These are phyloP conservation scores for Euura saliciscinereae DNA, from an alignment of 1,140 invertebrate species.

Conservation along the genomic window DNA sequence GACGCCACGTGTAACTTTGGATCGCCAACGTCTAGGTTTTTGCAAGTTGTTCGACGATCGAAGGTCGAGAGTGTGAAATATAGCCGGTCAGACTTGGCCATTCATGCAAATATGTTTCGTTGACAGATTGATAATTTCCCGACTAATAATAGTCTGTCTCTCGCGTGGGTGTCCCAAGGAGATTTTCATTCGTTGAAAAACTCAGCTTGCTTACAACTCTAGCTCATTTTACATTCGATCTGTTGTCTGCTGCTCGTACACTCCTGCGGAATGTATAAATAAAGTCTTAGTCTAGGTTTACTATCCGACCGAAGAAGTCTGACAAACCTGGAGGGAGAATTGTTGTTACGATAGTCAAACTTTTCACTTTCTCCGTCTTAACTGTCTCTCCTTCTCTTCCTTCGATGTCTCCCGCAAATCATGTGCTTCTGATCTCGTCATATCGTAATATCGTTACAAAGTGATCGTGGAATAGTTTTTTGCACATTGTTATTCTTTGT, in stretches of 20 bases:
- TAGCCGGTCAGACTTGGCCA: not conserved
- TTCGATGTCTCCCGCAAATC: not conserved
- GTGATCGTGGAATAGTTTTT: not conserved
- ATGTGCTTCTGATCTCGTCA: not conserved
- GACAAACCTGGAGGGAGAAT: not conserved
- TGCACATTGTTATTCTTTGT: not conserved
- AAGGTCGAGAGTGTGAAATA: too few species aligned
- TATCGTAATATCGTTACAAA: not conserved
- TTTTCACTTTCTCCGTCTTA: not conserved
- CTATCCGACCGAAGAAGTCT: not conserved
- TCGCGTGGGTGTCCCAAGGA: not conserved
- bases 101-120: slow-evolving; percentile 11
- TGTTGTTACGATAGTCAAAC: not conserved
- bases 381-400: not conserved
- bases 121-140: slow-evolving; percentile 9
- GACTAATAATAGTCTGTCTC: not conserved
- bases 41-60: too few species aligned
- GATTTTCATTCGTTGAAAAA: slow-evolving; percentile 8
- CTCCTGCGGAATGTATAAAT: not conserved
- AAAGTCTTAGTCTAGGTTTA: not conserved
- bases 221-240: not conserved
- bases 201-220: not conserved
- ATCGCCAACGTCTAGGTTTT: too few species aligned
- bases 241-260: not conserved
- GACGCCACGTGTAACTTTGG: too few species aligned